Percentiles rank a stretch among this genome's conserved stretches.
phyloP scores from a whole-genome alignment of 2,888 invertebrate species.

The Eupithecia dodoneata region DNA sequence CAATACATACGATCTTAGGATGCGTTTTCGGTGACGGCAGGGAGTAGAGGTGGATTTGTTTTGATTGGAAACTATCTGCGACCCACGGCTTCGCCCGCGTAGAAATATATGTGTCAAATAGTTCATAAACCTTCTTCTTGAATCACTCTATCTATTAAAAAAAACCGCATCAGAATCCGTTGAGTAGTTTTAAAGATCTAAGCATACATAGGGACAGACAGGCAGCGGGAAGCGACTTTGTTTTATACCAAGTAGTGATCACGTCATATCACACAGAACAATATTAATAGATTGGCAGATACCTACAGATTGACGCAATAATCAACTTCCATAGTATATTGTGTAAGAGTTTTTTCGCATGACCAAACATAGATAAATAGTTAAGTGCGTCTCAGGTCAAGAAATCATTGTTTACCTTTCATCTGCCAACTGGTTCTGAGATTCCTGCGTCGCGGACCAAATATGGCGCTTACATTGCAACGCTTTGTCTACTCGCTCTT shows the following conservation, averaged over 20 bases:
- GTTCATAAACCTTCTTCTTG: too few relatives aligned
- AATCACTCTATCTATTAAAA: too few relatives aligned
- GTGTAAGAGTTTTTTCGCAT: neutral
- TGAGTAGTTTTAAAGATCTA: too few relatives aligned
- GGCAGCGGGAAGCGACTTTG: too few relatives aligned
- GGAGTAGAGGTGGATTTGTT: neutral
- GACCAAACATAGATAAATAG: neutral
- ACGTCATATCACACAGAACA: too few relatives aligned
- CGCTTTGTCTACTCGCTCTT: conserved; percentile 23
- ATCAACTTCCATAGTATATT: neutral
- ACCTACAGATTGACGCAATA: neutral
- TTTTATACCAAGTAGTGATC: too few relatives aligned
- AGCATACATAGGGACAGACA: too few relatives aligned
- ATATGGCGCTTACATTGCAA: conserved; percentile 34
- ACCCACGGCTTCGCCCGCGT: too few relatives aligned
- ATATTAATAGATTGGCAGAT: too few relatives aligned
- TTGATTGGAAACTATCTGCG: too few relatives aligned
- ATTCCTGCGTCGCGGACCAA: conserved; percentile 34
- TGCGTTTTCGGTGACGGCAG: neutral
- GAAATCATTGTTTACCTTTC: conserved; percentile 49
- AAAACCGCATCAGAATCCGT: too few relatives aligned
- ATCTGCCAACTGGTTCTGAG: conserved; percentile 46
- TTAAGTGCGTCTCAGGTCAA: conserved; percentile 36
- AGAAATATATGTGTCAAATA: too few relatives aligned
- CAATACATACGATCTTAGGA: neutral